Base-by-base conservation (phyloP, 2,888 invertebrate genomes). In the Cataglyphis livida region DNA sequence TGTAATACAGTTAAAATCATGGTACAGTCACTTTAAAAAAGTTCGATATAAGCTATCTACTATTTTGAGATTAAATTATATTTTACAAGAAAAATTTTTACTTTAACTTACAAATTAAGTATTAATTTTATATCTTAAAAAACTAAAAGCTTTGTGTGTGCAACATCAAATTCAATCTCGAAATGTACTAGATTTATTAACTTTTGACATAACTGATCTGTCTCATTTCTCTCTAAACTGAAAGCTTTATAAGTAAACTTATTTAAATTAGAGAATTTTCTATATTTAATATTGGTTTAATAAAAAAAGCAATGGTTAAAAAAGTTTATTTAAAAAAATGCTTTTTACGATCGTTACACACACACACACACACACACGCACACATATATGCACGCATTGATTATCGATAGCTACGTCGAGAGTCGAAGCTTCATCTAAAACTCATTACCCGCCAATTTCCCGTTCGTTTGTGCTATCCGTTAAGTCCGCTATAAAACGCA, bases 401-500 rank as follows among this genome's bases (percentile, higher is more conserved):
- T 76, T 65, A 76, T 76, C 76, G 66, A 76, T 76, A 66, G 38
- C 25, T 48, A 28, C 38, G 25, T 28, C 38, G 25, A 57, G 38
- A 41, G 15, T n/a, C n/a, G 66, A 41, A 6, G 38, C 66, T 76
- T 76, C 76, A 57, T 66, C 28, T 25, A 68, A 59, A 78, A 70
- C 59, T 70, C 44, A 57, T 70, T 79, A 79, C 18, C 10, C 71
- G 35, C 2, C 59, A 79, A 70, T 61, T 70, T 79, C 62, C 25
- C 25, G 61, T 79, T 70, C 44, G 32, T 70, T 48, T 70, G 32
- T 25, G 12, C 44, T 41, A 59, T 35, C 71, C 25, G 41, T 35
- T 79, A 44, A n/a, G 18, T 51, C 21, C 59, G 32, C 21, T 59
- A 18, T 70, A 44, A 78, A 59, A 57, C 68, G 21, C 59, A 79